phyloP scores from a whole-genome alignment of 64 coral and sea anemone genomes.

The Stichodactyla helianthus region DNA sequence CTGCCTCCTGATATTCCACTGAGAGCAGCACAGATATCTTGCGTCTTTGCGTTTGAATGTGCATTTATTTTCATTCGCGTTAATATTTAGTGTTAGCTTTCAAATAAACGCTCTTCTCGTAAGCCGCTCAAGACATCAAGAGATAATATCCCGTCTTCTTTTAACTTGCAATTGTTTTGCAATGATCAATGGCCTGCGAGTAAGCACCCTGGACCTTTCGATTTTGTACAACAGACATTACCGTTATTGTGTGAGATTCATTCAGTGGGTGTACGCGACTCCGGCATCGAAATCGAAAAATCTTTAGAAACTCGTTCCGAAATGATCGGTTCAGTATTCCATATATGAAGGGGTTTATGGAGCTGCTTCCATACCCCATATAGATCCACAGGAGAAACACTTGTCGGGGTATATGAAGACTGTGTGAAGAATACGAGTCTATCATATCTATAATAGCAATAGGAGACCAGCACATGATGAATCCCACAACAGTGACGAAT shows the following conservation, averaged over 20 bases:
- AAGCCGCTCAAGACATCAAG: too few relatives aligned
- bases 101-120: too few relatives aligned
- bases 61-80: too few relatives aligned
- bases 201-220: background rate
- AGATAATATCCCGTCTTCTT: too few relatives aligned
- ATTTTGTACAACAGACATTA: background rate
- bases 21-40: too few relatives aligned
- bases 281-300: background rate
- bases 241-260: background rate
- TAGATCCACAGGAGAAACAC: slow-evolving; percentile 22
- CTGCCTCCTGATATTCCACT: too few relatives aligned
- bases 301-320: slow-evolving; percentile 26
- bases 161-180: background rate
- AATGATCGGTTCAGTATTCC: slow-evolving; percentile 43
- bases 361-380: background rate
- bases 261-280: background rate
- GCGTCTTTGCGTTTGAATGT: too few relatives aligned
- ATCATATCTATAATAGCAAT: slow-evolving; percentile 22
- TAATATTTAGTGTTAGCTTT: too few relatives aligned
- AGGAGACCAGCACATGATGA: slow-evolving; percentile 15
- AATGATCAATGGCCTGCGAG: background rate
- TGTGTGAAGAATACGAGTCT: background rate
- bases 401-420: background rate
- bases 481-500: slow-evolving; percentile 30
- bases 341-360: slow-evolving; percentile 48